Percentiles rank a stretch among this genome's conserved stretches.
Evolutionary conservation across 2,797 vertebrate species (phyloP).

Genomic region (Sebastes diploproa): DNA sequence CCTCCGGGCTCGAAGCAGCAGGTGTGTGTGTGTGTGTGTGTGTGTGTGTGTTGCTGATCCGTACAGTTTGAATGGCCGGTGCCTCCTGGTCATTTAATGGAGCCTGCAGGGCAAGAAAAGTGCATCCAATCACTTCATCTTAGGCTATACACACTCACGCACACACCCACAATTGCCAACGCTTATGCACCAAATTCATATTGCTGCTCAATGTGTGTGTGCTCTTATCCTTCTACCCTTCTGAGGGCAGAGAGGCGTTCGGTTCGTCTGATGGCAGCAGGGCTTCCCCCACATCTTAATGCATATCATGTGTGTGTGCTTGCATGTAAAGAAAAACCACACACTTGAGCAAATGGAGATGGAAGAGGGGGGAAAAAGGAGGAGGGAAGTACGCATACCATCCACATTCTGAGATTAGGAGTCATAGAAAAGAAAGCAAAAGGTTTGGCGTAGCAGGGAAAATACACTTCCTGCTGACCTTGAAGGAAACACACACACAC

Average conservation of each 20-base stretch:
- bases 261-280: not conserved
- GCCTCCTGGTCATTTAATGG: slow-evolving; percentile 61
- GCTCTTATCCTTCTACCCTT: not conserved
- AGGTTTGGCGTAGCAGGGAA: slow-evolving; percentile 8
- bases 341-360: not conserved
- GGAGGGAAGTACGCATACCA: slow-evolving; percentile 23
- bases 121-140: slow-evolving; percentile 65
- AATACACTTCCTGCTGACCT: slow-evolving; percentile 60
- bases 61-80: slow-evolving; percentile 48
- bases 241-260: not conserved
- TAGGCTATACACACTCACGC: not conserved
- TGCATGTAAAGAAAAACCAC: slow-evolving; percentile 1
- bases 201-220: not conserved
- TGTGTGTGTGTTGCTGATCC: slow-evolving; percentile 57
- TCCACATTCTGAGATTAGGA: slow-evolving; percentile 33
- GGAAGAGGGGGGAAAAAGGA: not conserved
- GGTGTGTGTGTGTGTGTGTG: slow-evolving; percentile 32
- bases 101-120: slow-evolving; percentile 48
- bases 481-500: slow-evolving; percentile 33
- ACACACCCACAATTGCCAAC: not conserved
- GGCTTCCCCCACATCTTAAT: slow-evolving; percentile 11
- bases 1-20: slow-evolving; percentile 44
- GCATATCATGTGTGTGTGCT: not conserved
- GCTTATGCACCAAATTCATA: slow-evolving; percentile 18
- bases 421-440: slow-evolving; percentile 38